Conservation (phyloP, 2,888 invertebrate genomes). For the Hyppa rectilinea region DNA sequence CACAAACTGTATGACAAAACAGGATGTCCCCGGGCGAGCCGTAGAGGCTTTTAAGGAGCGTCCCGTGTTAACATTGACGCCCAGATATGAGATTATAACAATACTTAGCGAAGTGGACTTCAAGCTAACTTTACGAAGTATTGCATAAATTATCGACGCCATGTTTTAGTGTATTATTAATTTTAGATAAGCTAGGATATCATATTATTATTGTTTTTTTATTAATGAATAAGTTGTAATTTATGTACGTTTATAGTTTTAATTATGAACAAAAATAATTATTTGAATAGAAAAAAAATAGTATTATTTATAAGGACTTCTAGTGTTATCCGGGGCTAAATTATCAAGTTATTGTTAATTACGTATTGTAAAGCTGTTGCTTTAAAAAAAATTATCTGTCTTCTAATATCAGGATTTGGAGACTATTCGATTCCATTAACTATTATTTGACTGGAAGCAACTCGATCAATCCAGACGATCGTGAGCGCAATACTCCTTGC, state of each 20-base stretch:
- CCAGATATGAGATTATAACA: conserved; percentile 60
- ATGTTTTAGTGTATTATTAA: conserved; percentile 26
- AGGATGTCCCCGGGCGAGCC: conserved; percentile 76
- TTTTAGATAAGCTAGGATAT: too few species aligned
- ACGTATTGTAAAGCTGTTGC: too few species aligned
- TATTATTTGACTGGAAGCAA: conserved; percentile 4
- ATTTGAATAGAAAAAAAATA: too few species aligned
- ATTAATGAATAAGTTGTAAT: too few species aligned
- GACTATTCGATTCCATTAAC: background rate
- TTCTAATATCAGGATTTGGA: background rate
- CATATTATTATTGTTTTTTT: too few species aligned
- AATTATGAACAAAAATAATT: too few species aligned
- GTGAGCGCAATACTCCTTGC: background rate
- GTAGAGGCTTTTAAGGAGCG: conserved; percentile 77
- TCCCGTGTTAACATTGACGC: conserved; percentile 60
- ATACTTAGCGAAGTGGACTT: conserved; percentile 39
- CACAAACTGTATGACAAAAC: conserved; percentile 78
- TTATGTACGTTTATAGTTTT: too few species aligned
- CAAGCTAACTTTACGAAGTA: conserved; percentile 28
- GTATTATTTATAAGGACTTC: background rate
- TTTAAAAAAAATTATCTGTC: background rate
- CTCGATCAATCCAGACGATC: background rate
- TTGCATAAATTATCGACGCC: too few species aligned
- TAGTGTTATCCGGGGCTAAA: background rate
- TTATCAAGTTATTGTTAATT: background rate